phyloP scores from a whole-genome alignment of 2,113 vertebrate genomes.

The Cariama cristata region DNA sequence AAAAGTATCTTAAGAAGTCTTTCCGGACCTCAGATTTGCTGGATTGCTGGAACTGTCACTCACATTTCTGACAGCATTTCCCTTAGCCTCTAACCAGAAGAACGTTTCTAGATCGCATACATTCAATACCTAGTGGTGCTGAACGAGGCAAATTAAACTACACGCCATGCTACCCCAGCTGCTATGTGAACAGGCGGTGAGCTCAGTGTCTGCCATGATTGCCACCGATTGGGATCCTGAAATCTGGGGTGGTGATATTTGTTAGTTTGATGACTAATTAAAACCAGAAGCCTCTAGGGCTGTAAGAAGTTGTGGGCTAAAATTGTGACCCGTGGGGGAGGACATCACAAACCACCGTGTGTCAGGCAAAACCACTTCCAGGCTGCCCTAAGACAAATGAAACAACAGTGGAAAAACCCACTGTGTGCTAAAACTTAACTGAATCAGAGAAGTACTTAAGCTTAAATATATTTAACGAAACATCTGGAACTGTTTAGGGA shows the following conservation, averaged over 20 bases:
- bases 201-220: background rate
- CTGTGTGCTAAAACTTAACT: background rate
- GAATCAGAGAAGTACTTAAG: background rate
- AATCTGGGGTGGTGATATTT: background rate
- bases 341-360: background rate
- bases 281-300: background rate
- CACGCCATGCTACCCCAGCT: background rate
- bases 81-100: background rate
- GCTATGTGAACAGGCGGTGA: background rate
- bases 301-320: background rate
- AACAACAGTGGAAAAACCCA: background rate
- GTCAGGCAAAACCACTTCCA: background rate
- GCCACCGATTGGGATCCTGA: background rate
- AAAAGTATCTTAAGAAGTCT: background rate
- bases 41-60: background rate
- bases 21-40: background rate
- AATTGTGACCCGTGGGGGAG: background rate
- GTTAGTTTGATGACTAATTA: background rate
- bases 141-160: background rate
- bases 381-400: background rate
- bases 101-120: accelerated
- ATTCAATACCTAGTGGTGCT: background rate
- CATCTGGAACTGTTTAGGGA: background rate
- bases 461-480: background rate
- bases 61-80: background rate